phyloP scores from a whole-genome alignment of 1,140 invertebrate species.

The Trichonephila clavipes region DNA sequence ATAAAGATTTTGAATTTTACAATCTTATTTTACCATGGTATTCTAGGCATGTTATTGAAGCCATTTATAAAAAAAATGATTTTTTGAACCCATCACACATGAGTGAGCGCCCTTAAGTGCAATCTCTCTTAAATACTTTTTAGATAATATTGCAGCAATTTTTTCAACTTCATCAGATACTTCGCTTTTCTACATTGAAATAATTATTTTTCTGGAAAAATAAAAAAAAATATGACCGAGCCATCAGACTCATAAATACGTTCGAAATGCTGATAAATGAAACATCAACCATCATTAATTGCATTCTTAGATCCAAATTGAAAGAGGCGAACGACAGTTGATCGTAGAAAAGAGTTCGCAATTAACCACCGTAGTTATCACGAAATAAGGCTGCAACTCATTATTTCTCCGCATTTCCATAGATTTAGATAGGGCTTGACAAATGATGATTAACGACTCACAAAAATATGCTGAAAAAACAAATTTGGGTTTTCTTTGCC shows the following conservation, averaged over 20 bases:
- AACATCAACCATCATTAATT: conserved; percentile 10
- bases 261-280: neutral
- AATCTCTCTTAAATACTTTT: too few relatives aligned
- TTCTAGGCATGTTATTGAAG: too few relatives aligned
- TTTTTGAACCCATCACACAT: too few relatives aligned
- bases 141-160: too few relatives aligned
- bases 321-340: neutral
- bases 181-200: too few relatives aligned
- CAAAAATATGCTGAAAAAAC: neutral
- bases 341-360: neutral
- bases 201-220: too few relatives aligned
- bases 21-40: too few relatives aligned
- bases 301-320: neutral
- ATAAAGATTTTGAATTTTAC: too few relatives aligned
- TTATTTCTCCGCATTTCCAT: neutral
- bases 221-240: neutral
- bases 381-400: neutral
- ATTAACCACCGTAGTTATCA: neutral
- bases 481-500: neutral
- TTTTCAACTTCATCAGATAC: too few relatives aligned
- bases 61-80: too few relatives aligned
- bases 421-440: neutral
- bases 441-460: conserved; percentile 1
- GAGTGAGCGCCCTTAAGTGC: too few relatives aligned
- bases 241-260: neutral